Conservation (phyloP, 1,140 invertebrate species). For the Drosophila aff. region DNA sequence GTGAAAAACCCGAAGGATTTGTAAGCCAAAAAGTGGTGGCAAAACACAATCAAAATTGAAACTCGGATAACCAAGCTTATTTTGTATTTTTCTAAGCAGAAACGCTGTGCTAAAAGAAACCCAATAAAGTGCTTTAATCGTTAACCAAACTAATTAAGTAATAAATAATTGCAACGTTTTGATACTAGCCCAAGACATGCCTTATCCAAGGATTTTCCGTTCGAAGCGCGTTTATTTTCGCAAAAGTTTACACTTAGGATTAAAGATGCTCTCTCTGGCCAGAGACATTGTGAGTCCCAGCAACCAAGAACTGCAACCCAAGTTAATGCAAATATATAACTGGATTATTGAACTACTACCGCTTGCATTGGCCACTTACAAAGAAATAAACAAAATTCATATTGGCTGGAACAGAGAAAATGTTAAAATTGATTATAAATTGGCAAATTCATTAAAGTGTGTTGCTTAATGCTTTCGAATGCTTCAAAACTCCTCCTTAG, state of each 20-base stretch:
- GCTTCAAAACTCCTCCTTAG: constrained; percentile 19
- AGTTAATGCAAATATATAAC: constrained; percentile 19
- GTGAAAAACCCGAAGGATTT: constrained; percentile 50
- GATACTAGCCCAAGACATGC: constrained; percentile 49
- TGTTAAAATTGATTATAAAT: constrained; percentile 52
- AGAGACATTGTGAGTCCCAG: constrained; percentile 80
- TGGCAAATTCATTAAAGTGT: constrained; percentile 52
- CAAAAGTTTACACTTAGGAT: constrained; percentile 75
- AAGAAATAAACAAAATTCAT: constrained; percentile 28
- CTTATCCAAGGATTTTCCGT: constrained; percentile 58
- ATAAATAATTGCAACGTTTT: constrained; percentile 53
- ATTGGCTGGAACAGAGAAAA: constrained; percentile 38
- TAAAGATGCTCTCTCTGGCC: constrained; percentile 80
- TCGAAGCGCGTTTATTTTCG: constrained; percentile 69
- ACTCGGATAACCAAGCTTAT: constrained; percentile 36
- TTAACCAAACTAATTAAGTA: constrained; percentile 58
- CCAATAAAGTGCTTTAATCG: constrained; percentile 59
- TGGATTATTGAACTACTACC: constrained; percentile 33
- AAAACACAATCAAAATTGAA: constrained; percentile 33
- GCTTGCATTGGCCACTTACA: constrained; percentile 52
- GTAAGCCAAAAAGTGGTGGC: constrained; percentile 66
- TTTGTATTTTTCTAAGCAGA: constrained; percentile 62
- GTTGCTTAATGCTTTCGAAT: constrained; percentile 65
- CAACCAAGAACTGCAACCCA: constrained; percentile 42
- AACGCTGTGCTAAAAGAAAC: constrained; percentile 52